These are phyloP conservation scores for Bactericera cockerelli DNA, from an alignment of 1,140 invertebrate genomes.

Conservation along the genomic window DNA sequence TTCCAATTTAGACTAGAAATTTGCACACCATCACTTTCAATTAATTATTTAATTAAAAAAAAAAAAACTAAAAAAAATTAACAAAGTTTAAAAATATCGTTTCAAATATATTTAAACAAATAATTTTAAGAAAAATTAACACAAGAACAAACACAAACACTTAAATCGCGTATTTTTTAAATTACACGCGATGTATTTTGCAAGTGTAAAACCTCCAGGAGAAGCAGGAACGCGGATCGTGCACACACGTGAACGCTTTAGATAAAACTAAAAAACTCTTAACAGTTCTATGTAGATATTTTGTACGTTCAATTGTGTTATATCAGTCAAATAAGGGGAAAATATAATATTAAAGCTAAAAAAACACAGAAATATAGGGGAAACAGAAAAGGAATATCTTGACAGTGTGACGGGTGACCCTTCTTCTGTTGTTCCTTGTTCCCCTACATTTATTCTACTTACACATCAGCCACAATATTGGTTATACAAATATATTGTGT, in stretches of 20 bases:
- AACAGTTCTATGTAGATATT: background rate
- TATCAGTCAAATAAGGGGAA: constrained; percentile 9
- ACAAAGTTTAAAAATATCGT: no score
- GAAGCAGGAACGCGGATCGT: no score
- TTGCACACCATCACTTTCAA: no score
- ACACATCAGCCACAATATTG: constrained; percentile 7
- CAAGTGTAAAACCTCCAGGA: no score
- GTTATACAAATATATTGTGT: constrained; percentile 5
- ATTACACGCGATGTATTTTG: no score
- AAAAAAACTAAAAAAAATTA: no score
- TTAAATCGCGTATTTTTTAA: no score
- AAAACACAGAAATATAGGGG: background rate
- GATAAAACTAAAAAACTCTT: background rate
- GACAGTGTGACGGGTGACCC: constrained; percentile 8
- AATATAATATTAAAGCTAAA: constrained; percentile 9
- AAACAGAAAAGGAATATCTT: constrained; percentile 6
- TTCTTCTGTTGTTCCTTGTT: background rate
- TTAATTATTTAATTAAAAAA: no score
- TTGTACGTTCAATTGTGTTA: constrained; percentile 7
- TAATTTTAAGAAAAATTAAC: no score
- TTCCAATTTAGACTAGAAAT: no score
- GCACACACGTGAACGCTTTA: background rate
- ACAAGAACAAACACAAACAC: no score
- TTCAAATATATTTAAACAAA: no score
- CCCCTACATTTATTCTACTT: constrained; percentile 7